Base-by-base conservation (phyloP, 2,888 invertebrate species). In the Lycaena phlaeas region DNA sequence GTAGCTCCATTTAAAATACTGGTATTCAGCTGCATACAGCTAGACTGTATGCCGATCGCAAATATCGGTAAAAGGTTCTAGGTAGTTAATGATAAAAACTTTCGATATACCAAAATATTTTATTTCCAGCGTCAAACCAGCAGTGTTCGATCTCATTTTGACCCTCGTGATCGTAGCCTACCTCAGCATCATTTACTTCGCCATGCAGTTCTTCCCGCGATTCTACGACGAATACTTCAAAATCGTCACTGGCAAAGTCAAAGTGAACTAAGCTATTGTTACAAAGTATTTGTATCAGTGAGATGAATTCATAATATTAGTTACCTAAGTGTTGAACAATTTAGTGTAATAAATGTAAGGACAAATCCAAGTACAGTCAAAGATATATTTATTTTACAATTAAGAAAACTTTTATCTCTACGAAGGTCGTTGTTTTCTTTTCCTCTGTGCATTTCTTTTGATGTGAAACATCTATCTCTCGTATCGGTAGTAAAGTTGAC, bases 101-200 rank as follows among this genome's bases (percentile, higher is more conserved):
- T n/a, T 11, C 6, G 7, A 28, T 10, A 28, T 11, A 7, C n/a
- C 12, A 15, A 10, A 31, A 42, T 10, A 44, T 28, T 39, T 41
- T 34, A 11, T 27, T 89, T 90, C 56, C 87, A 95, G 96, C 70
- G 97, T 98, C 4, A 98, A 98, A 68, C 98, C 98, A 48, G 98
- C 98, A 6, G 92, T 98, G 42, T 98, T 98, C 84, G 98, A 99
- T 87, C 89, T 99, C 56, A 92, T 98, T 55, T 87, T 98, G 9
- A 97, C 97, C 1, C 72, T 94, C 44, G 90, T 89, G 26, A 97
- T 98, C 60, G 85, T 92, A 25, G 86, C 89, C 14, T 98, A 98
- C 73, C 87, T 98, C 40, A 87, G 89, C n/a, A 61, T 90, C 3
- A 88, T 97, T n/a, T 97, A 96, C 75, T 87, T 94, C 56, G 85